Conservation (phyloP, 2,113 vertebrate species). For the Malurus alboscapulatus region DNA sequence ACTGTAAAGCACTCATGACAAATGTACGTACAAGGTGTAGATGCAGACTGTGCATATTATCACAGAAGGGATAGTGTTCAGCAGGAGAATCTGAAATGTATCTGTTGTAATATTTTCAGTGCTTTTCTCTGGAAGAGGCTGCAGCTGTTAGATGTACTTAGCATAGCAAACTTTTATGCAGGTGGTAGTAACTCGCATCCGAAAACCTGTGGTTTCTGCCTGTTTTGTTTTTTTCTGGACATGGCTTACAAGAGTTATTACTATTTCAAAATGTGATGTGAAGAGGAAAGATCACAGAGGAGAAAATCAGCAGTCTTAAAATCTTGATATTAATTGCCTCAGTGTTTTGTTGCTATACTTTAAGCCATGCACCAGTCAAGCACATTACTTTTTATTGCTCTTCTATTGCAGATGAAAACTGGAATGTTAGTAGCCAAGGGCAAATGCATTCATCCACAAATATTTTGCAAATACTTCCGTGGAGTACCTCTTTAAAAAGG, state of each 20-base stretch:
- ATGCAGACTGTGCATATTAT: not conserved
- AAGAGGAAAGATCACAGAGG: not conserved
- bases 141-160: slow-evolving; percentile 14
- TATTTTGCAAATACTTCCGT: slow-evolving; percentile 4
- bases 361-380: not conserved
- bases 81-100: not conserved
- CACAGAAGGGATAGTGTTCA: not conserved
- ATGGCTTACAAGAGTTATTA: not conserved
- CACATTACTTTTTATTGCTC: not conserved
- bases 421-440: not conserved
- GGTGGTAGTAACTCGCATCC: not conserved
- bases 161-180: not conserved
- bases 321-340: not conserved
- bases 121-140: slow-evolving; percentile 14
- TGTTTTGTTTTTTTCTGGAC: not conserved
- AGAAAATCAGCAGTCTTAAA: not conserved
- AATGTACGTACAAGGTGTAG: not conserved
- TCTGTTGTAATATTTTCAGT: not conserved
- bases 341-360: not conserved
- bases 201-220: not conserved
- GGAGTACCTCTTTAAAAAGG: not conserved
- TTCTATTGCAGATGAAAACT: not conserved
- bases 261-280: not conserved
- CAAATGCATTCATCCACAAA: not conserved
- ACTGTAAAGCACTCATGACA: not conserved